phyloP scores from a whole-genome alignment of 2,113 vertebrate genomes.

The Phylloscopus trochiloides region DNA sequence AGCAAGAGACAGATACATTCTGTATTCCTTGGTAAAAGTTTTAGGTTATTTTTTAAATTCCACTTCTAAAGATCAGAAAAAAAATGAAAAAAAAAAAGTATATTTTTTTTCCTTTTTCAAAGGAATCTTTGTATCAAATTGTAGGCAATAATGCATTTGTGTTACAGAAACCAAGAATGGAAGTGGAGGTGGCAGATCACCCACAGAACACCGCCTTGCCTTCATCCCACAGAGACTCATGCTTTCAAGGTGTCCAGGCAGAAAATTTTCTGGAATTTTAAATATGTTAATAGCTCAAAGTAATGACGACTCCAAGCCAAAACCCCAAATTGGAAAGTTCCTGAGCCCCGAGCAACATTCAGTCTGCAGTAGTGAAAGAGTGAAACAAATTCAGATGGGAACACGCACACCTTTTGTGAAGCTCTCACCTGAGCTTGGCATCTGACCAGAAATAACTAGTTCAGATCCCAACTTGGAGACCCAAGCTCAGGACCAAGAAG shows the following conservation, averaged over 20 bases:
- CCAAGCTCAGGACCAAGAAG: not conserved
- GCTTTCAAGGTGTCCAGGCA: not conserved
- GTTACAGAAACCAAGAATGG: not conserved
- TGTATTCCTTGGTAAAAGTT: not conserved
- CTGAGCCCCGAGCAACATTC: not conserved
- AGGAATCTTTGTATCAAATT: not conserved
- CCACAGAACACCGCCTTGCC: not conserved
- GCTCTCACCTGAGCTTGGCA: not conserved
- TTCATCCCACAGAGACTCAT: not conserved
- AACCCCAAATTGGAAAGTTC: constrained; percentile 4
- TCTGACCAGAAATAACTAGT: not conserved
- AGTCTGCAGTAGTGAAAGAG: not conserved
- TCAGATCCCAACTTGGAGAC: not conserved
- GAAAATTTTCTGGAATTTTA: constrained; percentile 17
- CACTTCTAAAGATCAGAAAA: not conserved
- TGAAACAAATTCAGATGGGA: not conserved
- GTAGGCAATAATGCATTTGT: not conserved
- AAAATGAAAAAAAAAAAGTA: not conserved
- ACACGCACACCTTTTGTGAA: not conserved
- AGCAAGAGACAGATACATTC: not conserved
- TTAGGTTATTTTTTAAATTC: not conserved
- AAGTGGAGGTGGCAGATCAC: not conserved
- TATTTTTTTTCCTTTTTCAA: not conserved
- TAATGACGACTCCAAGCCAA: not conserved
- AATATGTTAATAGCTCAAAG: not conserved